Conservation (phyloP, 1,140 invertebrate species). For the Akabosia matsudoensis region DNA sequence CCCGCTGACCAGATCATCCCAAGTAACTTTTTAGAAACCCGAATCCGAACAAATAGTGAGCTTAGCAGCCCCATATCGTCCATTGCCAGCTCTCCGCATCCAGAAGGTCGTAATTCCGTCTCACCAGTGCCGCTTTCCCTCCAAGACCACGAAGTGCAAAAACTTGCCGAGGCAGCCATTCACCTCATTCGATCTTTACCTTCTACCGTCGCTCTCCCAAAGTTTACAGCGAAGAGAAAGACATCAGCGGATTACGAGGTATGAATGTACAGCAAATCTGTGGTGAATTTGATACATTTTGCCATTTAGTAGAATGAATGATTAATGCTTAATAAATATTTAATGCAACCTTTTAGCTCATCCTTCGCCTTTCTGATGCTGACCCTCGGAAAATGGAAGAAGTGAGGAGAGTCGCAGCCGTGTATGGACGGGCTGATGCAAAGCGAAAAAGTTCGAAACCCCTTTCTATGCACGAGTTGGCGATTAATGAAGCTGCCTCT, state of each 20-base stretch:
- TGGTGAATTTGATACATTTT: no score
- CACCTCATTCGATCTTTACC: slow-evolving; percentile 77
- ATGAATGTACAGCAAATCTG: background rate
- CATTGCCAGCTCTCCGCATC: slow-evolving; percentile 21
- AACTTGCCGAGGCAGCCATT: slow-evolving; percentile 76
- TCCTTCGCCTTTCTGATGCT: slow-evolving; percentile 82
- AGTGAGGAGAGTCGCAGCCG: slow-evolving; percentile 91
- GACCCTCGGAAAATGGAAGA: slow-evolving; percentile 87
- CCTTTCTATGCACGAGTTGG: slow-evolving; percentile 89
- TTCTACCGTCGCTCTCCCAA: slow-evolving; percentile 78
- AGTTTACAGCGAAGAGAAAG: slow-evolving; percentile 81
- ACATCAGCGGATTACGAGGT: slow-evolving; percentile 84
- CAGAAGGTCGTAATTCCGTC: slow-evolving; percentile 55
- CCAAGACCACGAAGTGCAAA: slow-evolving; percentile 75
- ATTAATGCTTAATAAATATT: no score
- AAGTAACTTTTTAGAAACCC: slow-evolving; percentile 36
- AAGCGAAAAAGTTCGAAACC: slow-evolving; percentile 94
- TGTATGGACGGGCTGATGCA: slow-evolving; percentile 64
- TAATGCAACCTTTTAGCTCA: slow-evolving; percentile 57
- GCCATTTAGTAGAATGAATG: background rate
- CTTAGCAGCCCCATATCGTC: slow-evolving; percentile 31
- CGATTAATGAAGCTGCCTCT: slow-evolving; percentile 94
- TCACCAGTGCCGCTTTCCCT: slow-evolving; percentile 67
- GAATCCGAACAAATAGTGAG: slow-evolving; percentile 37
- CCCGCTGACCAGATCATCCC: slow-evolving; percentile 30